Conservation (phyloP, 2,888 invertebrate species). For the Leptopterna dolabrata region DNA sequence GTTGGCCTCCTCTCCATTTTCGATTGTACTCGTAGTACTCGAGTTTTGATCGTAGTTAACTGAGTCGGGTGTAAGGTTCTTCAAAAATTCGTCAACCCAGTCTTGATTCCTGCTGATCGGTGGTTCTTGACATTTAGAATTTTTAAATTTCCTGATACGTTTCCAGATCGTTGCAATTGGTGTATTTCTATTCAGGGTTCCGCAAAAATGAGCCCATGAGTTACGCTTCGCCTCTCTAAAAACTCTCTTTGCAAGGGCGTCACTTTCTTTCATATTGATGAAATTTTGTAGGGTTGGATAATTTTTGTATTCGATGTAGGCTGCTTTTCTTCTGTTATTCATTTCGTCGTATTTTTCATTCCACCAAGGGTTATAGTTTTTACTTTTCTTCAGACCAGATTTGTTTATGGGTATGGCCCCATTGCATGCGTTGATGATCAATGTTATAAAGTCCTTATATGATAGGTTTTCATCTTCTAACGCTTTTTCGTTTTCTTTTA, state of each 20-base stretch:
- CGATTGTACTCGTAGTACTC: not conserved
- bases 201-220: not conserved
- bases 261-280: not conserved
- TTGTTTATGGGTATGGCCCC: not conserved
- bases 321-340: not conserved
- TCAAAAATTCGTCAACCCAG: not conserved
- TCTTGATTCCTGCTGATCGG: not conserved
- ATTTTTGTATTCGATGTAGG: not conserved
- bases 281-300: not conserved
- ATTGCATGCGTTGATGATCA: not conserved
- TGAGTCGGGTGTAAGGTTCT: not conserved
- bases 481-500: no score
- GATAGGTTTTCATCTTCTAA: no score
- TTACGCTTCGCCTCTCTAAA: not conserved
- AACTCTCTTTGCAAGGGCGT: not conserved
- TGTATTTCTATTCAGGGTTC: not conserved
- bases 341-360: not conserved
- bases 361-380: not conserved
- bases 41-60: not conserved
- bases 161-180: not conserved
- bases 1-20: not conserved
- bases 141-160: slow-evolving; percentile 12
- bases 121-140: not conserved
- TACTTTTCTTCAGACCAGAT: not conserved
- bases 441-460: no score